phyloP scores from a whole-genome alignment of 2,797 vertebrate species.

The Podarcis siculus region DNA sequence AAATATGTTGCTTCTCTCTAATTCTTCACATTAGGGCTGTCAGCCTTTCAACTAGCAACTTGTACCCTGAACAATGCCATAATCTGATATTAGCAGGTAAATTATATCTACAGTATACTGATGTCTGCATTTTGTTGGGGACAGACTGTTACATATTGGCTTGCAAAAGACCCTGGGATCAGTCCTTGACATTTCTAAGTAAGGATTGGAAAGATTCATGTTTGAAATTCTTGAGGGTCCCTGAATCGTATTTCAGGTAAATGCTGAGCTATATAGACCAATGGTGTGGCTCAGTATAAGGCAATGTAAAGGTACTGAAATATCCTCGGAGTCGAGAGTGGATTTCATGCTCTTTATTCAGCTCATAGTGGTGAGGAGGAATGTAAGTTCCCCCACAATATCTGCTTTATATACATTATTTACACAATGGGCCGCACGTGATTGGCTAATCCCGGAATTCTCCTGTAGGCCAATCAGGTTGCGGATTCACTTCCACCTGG shows the following conservation, averaged over 20 bases:
- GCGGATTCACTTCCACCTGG: no score
- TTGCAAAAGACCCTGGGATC: background rate
- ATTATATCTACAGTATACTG: background rate
- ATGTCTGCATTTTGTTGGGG: background rate
- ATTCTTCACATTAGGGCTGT: background rate
- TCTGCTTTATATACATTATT: no score
- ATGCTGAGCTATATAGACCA: background rate
- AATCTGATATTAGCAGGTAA: background rate
- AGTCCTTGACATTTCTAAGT: background rate
- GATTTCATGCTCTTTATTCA: no score
- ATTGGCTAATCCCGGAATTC: no score
- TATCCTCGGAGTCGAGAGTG: no score
- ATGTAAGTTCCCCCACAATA: no score
- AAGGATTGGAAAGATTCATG: background rate
- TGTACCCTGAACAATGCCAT: background rate
- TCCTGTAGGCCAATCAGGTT: no score
- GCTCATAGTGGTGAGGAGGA: no score
- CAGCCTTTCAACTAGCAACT: background rate
- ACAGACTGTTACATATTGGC: background rate
- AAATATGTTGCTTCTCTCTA: background rate
- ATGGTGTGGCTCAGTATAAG: no score
- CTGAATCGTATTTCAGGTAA: background rate
- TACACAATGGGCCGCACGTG: no score
- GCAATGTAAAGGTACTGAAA: background rate
- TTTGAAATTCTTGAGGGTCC: background rate